These are phyloP conservation scores for Heterohyrax brucei DNA, from an alignment of 2,797 vertebrate genomes.

Conservation along the genomic window DNA sequence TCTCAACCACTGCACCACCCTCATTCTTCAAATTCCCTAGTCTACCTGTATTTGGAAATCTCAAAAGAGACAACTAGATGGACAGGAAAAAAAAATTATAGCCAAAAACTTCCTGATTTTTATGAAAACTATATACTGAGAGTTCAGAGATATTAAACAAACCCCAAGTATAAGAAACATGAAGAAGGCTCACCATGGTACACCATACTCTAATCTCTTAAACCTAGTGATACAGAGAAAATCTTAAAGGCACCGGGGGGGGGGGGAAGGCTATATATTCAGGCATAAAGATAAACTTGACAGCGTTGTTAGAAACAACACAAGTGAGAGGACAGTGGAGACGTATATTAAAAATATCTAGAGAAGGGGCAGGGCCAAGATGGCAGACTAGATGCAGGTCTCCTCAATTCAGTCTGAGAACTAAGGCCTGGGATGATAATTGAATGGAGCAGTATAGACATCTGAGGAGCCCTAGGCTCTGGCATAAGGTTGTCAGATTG, in stretches of 20 bases:
- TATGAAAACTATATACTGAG: background rate
- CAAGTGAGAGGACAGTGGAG: background rate
- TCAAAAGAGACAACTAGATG: background rate
- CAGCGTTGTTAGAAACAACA: background rate
- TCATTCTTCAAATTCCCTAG: too few species aligned
- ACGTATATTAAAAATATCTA: background rate
- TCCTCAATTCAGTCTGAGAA: too few species aligned
- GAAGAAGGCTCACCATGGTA: background rate
- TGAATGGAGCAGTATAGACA: too few species aligned
- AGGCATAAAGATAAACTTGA: background rate
- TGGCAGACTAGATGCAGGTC: too few species aligned
- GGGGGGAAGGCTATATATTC: background rate
- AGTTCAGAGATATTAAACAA: constrained; percentile 24
- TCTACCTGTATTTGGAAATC: background rate
- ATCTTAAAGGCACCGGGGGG: background rate
- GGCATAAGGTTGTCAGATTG: too few species aligned
- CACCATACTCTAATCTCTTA: background rate
- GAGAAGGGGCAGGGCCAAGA: too few species aligned
- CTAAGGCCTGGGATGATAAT: too few species aligned
- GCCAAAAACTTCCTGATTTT: too few species aligned
- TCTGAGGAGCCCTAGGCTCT: too few species aligned
- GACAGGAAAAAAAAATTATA: background rate
- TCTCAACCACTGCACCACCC: too few species aligned
- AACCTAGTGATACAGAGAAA: background rate
- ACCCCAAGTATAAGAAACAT: background rate